These are phyloP conservation scores for Stylophora pistillata DNA, from an alignment of 64 coral and sea anemone genomes.

Conservation along the genomic window DNA sequence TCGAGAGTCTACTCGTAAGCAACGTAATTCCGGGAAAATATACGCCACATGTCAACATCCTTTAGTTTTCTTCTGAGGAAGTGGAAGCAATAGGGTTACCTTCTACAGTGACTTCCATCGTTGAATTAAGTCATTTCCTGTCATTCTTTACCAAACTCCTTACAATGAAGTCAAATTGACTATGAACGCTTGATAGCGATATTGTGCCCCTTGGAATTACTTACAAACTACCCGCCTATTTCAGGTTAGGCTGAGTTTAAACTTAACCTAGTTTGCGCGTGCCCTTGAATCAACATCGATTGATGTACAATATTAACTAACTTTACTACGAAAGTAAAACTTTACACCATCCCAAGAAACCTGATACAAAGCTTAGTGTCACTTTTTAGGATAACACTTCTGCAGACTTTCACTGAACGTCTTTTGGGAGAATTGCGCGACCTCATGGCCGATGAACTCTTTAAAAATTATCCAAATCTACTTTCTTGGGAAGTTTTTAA, in stretches of 20 bases:
- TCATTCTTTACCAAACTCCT: no score
- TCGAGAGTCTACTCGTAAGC: no score
- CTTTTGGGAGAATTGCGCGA: background rate
- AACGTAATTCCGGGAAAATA: no score
- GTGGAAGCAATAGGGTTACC: no score
- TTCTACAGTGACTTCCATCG: no score
- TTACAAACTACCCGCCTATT: background rate
- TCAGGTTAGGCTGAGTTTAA: background rate
- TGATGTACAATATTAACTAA: conserved; percentile 16
- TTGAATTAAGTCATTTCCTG: no score
- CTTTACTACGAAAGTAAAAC: conserved; percentile 28
- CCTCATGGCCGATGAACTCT: background rate
- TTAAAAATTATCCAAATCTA: background rate
- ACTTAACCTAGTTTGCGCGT: conserved; percentile 13
- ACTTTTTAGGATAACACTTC: background rate
- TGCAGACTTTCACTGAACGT: background rate
- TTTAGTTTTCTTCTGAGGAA: no score
- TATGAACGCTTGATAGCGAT: background rate
- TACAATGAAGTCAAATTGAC: background rate
- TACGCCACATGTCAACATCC: no score
- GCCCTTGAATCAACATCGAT: background rate
- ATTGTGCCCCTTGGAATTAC: background rate
- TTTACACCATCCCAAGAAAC: conserved; percentile 15
- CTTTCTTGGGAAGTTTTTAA: background rate
- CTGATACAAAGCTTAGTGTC: background rate